A percentile compares a stretch with the other conserved stretches of the same genome.
These are phyloP conservation scores for Onthophagus sagittarius DNA, from an alignment of 2,888 invertebrate species.

Conservation along the genomic window DNA sequence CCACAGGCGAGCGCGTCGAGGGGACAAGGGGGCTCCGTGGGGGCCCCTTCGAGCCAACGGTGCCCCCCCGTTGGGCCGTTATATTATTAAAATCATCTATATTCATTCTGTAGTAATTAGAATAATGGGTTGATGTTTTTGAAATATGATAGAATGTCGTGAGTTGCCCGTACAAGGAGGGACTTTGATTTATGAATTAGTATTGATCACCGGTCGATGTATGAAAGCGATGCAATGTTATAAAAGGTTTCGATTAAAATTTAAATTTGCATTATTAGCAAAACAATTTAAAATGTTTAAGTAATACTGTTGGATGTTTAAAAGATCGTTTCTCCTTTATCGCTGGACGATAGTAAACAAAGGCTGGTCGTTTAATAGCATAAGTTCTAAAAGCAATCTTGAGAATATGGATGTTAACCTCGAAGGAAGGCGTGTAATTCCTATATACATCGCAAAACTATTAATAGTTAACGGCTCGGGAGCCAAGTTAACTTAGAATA, in stretches of 20 bases:
- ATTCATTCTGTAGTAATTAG: conserved; percentile 45
- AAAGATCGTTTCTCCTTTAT: background rate
- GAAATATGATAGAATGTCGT: conserved; percentile 48
- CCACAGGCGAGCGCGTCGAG: background rate
- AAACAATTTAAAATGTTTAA: background rate
- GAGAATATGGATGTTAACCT: background rate
- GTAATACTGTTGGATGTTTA: background rate
- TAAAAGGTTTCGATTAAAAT: conserved; percentile 8
- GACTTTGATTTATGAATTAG: conserved; percentile 46
- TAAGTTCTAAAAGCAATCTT: background rate
- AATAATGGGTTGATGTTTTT: conserved; percentile 47
- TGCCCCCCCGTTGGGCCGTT: conserved; percentile 31
- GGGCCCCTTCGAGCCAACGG: background rate
- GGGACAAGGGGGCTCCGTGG: background rate
- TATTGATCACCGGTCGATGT: conserved; percentile 36
- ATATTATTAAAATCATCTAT: conserved; percentile 44
- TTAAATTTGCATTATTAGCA: conserved; percentile 14
- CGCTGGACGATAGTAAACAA: background rate
- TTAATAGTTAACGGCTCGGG: background rate
- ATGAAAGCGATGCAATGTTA: conserved; percentile 5
- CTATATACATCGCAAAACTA: background rate
- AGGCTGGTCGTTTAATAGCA: background rate
- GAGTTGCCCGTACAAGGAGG: conserved; percentile 42
- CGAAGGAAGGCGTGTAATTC: background rate
- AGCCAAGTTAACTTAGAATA: background rate